phyloP scores from a whole-genome alignment of 2,888 invertebrate genomes.

The Poecilus cupreus region DNA sequence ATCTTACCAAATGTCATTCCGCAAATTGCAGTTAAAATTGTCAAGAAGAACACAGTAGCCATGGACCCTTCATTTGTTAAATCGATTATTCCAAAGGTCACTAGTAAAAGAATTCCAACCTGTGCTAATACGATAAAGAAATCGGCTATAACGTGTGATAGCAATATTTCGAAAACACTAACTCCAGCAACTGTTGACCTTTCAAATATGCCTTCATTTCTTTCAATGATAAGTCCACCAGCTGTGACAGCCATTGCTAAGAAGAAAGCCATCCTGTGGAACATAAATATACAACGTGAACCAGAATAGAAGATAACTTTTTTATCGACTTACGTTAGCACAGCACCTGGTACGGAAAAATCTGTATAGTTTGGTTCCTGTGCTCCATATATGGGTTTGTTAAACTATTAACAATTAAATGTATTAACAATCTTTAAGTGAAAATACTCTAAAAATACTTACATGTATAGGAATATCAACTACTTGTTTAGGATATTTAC shows the following conservation, averaged over 20 bases:
- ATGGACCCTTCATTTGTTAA: slow-evolving; percentile 3
- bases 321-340: slow-evolving; percentile 34
- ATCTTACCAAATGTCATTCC: slow-evolving; percentile 46
- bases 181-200: not conserved
- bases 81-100: not conserved
- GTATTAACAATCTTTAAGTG: too few species aligned
- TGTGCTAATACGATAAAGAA: slow-evolving; percentile 21
- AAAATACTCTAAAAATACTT: not conserved
- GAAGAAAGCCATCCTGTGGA: slow-evolving; percentile 25
- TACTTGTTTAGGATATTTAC: slow-evolving; percentile 1
- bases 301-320: too few species aligned
- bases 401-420: slow-evolving; percentile 11
- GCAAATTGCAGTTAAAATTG: slow-evolving; percentile 19
- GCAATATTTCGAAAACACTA: slow-evolving; percentile 3
- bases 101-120: not conserved
- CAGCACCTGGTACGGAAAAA: not conserved
- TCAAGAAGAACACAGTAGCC: not conserved
- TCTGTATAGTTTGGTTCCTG: slow-evolving; percentile 14
- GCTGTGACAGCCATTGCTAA: slow-evolving; percentile 21
- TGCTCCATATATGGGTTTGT: slow-evolving; percentile 17
- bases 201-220: slow-evolving; percentile 41
- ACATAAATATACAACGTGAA: too few species aligned
- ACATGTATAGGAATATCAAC: slow-evolving; percentile 19
- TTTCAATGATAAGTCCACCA: not conserved
- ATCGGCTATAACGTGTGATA: slow-evolving; percentile 9